Base-by-base conservation (phyloP, 2,888 invertebrate species). In the Cosmorhoe ocellata region DNA sequence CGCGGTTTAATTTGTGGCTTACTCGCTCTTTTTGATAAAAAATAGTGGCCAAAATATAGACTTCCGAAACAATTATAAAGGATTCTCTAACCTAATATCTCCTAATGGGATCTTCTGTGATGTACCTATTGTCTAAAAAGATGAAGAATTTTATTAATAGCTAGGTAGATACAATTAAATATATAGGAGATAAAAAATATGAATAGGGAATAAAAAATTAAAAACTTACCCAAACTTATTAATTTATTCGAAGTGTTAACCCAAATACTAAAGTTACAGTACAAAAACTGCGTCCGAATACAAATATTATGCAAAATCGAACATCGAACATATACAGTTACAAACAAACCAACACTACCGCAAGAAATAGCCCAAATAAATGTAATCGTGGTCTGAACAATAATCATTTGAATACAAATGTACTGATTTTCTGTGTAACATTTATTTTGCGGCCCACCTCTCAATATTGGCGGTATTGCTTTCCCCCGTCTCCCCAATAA, bases 381-480 rank as follows among this genome's bases (percentile, higher is more conserved):
- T 81, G 84, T 82, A 82, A 86, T 84, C 74, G 79, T 69, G 74
- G 76, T 70, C 74, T 72, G 75, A 78, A 85, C 84, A 86, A 87
- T 87, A 87, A 87, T 84, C 85, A 84, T 88, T 88, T 88, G 87
- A 87, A 87, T 88, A 84, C 75, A 78, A 88, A 88, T 86, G 80
- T 82, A 79, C 84, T 79, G 85, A 87, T 87, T 87, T 84, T 63
- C 67, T 67, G 59, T 58, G 60, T 51, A 51, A 62, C 62, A 62
- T 62, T 62, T 59, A 62, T 61, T 62, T 58, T 33, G 56, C 45
- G 58, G 59, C 55, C 58, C 61, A 63, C 64, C 64, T 65, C 64
- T 65, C 63, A 62, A 63, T 65, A 65, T 65, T 56, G 60, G 52
- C 44, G 39, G 59, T 61, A 64, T 65, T 60, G 67, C 64, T 31